Evolutionary conservation across 2,797 vertebrate genomes (phyloP).

Genomic region (Hylomyscus alleni): DNA sequence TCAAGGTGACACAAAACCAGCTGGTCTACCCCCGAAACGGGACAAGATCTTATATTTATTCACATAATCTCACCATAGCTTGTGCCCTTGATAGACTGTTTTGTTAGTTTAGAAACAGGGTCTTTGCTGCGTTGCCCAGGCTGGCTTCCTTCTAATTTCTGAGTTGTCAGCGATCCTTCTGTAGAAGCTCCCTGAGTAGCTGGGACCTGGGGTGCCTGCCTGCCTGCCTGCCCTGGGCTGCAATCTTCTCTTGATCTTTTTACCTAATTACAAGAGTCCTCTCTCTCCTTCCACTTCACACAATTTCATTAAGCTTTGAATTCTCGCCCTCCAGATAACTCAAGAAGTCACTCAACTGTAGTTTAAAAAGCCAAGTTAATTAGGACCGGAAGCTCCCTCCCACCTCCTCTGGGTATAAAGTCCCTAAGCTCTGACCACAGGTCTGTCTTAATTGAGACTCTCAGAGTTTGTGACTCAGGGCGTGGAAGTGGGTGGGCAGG

Average conservation of each 20-base stretch:
- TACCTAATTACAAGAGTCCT: neutral
- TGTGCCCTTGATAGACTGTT: neutral
- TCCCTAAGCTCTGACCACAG: slow-evolving; percentile 45
- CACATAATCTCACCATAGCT: neutral
- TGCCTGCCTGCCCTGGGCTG: rapidly evolving
- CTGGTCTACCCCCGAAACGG: neutral
- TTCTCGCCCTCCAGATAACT: neutral
- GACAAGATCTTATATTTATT: neutral
- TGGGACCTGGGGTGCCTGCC: neutral
- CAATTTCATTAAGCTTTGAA: slow-evolving; percentile 38
- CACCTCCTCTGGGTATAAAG: neutral
- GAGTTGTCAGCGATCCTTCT: too few relatives aligned
- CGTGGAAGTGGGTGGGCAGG: neutral
- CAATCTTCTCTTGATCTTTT: neutral
- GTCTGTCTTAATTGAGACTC: slow-evolving; percentile 13
- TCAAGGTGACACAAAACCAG: neutral
- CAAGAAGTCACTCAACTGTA: slow-evolving; percentile 69
- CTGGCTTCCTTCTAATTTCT: neutral
- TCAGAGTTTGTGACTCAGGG: neutral
- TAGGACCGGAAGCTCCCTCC: neutral
- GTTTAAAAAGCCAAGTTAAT: slow-evolving; percentile 76
- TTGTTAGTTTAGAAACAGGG: neutral
- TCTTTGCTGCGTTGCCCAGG: neutral
- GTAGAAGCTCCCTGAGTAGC: neutral
- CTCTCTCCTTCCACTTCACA: neutral